Conservation (phyloP, 2,797 vertebrate genomes). For the Streptopelia turtur region DNA sequence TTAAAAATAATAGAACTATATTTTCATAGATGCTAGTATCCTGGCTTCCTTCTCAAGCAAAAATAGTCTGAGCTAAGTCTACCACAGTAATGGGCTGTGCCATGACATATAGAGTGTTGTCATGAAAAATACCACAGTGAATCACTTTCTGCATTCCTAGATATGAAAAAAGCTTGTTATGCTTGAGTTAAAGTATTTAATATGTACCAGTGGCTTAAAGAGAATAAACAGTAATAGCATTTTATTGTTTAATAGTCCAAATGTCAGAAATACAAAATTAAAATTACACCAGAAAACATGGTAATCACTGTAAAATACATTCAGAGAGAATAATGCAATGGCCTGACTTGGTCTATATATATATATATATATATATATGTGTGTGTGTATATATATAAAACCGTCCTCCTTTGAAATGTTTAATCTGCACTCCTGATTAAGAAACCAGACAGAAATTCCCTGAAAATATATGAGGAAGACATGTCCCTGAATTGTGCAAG, state of each 20-base stretch:
- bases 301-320: background rate
- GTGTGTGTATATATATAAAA: no score
- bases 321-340: background rate
- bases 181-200: background rate
- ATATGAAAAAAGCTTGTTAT: background rate
- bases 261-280: background rate
- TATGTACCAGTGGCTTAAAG: background rate
- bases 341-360: background rate
- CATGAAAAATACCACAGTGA: background rate
- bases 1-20: background rate
- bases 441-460: background rate
- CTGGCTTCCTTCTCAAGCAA: background rate
- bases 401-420: background rate
- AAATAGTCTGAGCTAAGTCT: background rate
- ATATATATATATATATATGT: background rate
- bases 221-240: background rate
- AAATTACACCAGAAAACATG: background rate
- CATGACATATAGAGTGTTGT: background rate
- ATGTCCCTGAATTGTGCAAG: background rate
- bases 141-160: background rate
- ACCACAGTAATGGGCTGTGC: background rate
- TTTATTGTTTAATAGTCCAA: slow-evolving; percentile 4
- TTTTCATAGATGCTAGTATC: background rate
- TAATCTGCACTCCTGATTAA: background rate
- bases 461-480: background rate